These are phyloP conservation scores for Columba livia DNA, from an alignment of 2,113 vertebrate genomes.

Conservation along the genomic window DNA sequence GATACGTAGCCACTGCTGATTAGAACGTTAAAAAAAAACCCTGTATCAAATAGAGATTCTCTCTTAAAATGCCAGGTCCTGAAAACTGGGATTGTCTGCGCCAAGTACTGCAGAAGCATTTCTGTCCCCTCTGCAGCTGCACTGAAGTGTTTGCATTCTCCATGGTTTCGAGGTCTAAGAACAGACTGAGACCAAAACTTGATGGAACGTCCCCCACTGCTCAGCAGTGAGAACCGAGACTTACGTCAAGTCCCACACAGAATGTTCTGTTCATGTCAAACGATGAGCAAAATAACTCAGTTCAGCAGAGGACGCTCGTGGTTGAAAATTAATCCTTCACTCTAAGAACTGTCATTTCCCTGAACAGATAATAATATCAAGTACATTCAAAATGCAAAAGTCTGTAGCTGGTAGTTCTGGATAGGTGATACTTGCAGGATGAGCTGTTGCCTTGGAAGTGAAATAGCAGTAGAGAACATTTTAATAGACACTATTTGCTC, in stretches of 20 bases:
- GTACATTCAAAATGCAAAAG: neutral
- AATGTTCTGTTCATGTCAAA: neutral
- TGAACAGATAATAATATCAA: neutral
- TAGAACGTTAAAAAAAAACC: neutral
- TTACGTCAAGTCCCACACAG: neutral
- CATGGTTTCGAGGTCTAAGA: neutral
- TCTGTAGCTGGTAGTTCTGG: neutral
- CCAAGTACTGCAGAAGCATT: fast-evolving
- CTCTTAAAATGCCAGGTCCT: neutral
- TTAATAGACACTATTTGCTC: neutral
- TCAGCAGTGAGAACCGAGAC: neutral
- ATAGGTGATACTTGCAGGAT: neutral
- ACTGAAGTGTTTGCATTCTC: neutral
- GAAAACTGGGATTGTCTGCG: neutral
- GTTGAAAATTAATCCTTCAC: neutral
- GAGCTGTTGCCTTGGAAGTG: neutral
- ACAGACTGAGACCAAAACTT: neutral
- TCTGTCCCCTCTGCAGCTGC: neutral
- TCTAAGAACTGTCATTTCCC: neutral
- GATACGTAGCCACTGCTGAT: neutral
- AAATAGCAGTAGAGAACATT: neutral
- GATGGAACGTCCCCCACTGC: no score
- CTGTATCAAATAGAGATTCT: fast-evolving
- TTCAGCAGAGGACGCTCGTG: neutral
- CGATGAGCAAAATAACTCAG: neutral